These are phyloP conservation scores for Rugalucina vietnamica DNA, from an alignment of 2,888 invertebrate species.

Conservation along the genomic window DNA sequence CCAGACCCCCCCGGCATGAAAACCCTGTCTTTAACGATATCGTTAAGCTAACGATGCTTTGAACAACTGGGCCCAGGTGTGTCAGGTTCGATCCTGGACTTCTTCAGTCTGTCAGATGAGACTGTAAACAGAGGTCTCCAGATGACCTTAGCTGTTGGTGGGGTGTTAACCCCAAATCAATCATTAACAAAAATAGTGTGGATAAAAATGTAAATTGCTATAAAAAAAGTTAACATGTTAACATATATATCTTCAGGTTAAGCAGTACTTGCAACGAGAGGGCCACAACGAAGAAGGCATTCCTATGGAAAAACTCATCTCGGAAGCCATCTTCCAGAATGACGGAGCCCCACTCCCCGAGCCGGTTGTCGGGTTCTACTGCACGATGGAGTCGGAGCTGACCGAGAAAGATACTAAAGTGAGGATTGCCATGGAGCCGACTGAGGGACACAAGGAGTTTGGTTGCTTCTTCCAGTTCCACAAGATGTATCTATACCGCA, in stretches of 20 bases:
- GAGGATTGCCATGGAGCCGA: constrained; percentile 55
- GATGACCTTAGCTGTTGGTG: no score
- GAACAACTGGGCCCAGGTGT: no score
- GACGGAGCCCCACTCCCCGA: constrained; percentile 47
- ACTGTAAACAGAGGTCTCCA: no score
- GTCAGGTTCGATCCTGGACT: no score
- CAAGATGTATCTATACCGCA: constrained; percentile 63
- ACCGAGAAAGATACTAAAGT: constrained; percentile 47
- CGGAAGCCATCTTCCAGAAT: constrained; percentile 57
- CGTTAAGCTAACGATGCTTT: no score
- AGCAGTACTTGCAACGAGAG: constrained; percentile 47
- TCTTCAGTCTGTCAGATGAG: no score
- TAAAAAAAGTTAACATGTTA: no score
- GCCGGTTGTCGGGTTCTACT: constrained; percentile 60
- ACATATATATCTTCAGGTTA: constrained; percentile 50
- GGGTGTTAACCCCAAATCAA: no score
- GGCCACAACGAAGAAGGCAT: constrained; percentile 55
- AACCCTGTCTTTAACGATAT: no score
- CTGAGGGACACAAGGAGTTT: constrained; percentile 60
- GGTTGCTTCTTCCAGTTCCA: constrained; percentile 66
- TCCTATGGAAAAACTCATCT: constrained; percentile 57
- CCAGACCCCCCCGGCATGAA: no score
- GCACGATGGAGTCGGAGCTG: constrained; percentile 48
- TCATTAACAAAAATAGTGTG: no score
- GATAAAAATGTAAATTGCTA: no score